These are phyloP conservation scores for Drosophila picticornis DNA, from an alignment of 2,888 invertebrate genomes.

Conservation along the genomic window DNA sequence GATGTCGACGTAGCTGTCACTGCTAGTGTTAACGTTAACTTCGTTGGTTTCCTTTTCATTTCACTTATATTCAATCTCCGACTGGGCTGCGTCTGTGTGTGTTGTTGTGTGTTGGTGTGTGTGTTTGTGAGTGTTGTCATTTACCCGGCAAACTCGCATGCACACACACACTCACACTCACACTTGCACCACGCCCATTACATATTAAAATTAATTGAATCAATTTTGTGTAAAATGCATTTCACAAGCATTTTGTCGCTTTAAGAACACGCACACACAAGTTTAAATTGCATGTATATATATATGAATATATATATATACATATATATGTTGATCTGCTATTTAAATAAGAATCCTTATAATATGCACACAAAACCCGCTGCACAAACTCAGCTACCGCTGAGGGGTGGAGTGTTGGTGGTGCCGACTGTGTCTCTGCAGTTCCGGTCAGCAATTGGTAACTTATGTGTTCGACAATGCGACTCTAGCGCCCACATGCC, in stretches of 20 bases:
- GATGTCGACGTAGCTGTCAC: background rate
- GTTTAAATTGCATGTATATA: background rate
- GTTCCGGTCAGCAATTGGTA: constrained; percentile 40
- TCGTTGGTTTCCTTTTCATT: constrained; percentile 57
- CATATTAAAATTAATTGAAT: constrained; percentile 36
- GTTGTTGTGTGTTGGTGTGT: background rate
- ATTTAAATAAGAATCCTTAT: constrained; percentile 17
- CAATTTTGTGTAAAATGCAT: constrained; percentile 33
- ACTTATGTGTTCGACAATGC: constrained; percentile 40
- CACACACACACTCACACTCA: background rate
- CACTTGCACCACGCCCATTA: constrained; percentile 6
- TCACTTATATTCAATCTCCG: constrained; percentile 31
- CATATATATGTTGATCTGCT: background rate
- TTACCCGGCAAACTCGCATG: constrained; percentile 2
- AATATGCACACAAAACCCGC: constrained; percentile 4
- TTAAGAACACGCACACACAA: background rate
- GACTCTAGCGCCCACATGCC: constrained; percentile 35
- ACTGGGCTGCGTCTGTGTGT: background rate
- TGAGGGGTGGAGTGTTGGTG: background rate
- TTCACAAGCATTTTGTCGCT: background rate
- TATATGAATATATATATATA: background rate
- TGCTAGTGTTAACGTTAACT: constrained; percentile 29
- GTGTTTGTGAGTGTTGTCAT: constrained; percentile 4
- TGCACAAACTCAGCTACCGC: constrained; percentile 20
- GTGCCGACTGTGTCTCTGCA: background rate